Evolutionary conservation across 2,113 vertebrate genomes (phyloP).

Genomic region (Cephalopterus ornatus): DNA sequence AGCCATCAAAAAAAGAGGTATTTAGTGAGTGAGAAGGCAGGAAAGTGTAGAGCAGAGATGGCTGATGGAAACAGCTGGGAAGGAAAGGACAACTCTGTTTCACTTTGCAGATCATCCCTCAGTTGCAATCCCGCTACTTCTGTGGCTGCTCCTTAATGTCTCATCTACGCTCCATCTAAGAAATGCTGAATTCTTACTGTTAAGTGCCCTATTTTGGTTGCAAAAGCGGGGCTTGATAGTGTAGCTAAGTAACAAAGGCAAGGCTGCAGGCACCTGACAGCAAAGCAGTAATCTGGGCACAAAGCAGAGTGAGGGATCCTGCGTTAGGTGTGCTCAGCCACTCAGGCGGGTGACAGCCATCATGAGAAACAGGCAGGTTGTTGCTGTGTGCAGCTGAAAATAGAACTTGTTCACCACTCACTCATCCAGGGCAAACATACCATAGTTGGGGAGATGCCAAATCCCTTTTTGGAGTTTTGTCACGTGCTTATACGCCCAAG

Average conservation of each 20-base stretch:
- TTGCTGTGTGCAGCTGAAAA: neutral
- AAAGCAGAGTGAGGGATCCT: neutral
- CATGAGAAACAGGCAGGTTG: accelerated
- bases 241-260: neutral
- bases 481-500: neutral
- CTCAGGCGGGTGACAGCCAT: accelerated
- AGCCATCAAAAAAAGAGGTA: neutral
- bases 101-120: neutral
- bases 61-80: neutral
- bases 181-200: neutral
- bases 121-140: neutral
- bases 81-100: neutral
- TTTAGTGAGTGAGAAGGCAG: neutral
- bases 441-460: neutral
- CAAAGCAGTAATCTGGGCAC: neutral
- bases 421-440: neutral
- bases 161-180: neutral
- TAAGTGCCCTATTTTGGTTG: neutral
- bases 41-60: neutral
- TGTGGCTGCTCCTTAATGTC: neutral
- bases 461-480: neutral
- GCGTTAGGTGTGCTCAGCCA: accelerated
- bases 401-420: neutral
- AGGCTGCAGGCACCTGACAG: neutral
- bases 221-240: neutral